Base-by-base conservation (phyloP, 2,888 invertebrate species). In the Synanthedon myopaeformis region DNA sequence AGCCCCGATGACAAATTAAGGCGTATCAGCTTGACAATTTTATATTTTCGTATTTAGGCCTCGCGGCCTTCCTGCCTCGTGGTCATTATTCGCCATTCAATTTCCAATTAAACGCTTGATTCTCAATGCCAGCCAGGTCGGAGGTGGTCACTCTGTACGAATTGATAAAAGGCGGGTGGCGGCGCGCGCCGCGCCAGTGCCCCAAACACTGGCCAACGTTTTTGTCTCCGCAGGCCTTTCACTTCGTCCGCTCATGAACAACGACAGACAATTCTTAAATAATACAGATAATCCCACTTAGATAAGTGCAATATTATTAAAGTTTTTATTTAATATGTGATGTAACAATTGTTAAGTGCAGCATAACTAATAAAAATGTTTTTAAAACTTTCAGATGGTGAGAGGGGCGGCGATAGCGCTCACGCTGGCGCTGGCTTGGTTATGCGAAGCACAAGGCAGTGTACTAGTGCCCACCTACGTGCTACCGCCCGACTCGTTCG, bases 31-130 rank as follows among this genome's bases (percentile, higher is more conserved):
- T 64, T 70, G 75, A 75, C 74, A 73, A 63, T 70, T 68, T 61
- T 60, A 65, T 74, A 74, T 80, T 80, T 79, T 78, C 67, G 70
- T 73, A 76, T 74, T 75, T 73, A 76, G 82, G 74, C 75, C 67
- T 61, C 70, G 73, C 79, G 85, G 85, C 86, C 85, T 83, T 83
- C 81, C 78, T 74, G 81, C 72, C 74, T 70, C 70, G 77, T 67
- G 68, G 72, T 71, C 73, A 74, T 78, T 83, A 81, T 76, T 78
- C 73, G 77, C 79, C 82, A 78, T 79, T 80, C 78, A 85, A 80
- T 87, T 87, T 84, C 82, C 84, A 85, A 86, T 87, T 85, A 86
- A 82, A 77, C 82, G 83, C 75, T 79, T 78, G 74, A 79, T 78
- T 82, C 76, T 87, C 86, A 87, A 87, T 87, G 87, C 83, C 87